Percentiles rank a stretch among this genome's conserved stretches.
These are phyloP conservation scores for Hirundo rustica DNA, from an alignment of 2,797 vertebrate genomes.

Conservation along the genomic window DNA sequence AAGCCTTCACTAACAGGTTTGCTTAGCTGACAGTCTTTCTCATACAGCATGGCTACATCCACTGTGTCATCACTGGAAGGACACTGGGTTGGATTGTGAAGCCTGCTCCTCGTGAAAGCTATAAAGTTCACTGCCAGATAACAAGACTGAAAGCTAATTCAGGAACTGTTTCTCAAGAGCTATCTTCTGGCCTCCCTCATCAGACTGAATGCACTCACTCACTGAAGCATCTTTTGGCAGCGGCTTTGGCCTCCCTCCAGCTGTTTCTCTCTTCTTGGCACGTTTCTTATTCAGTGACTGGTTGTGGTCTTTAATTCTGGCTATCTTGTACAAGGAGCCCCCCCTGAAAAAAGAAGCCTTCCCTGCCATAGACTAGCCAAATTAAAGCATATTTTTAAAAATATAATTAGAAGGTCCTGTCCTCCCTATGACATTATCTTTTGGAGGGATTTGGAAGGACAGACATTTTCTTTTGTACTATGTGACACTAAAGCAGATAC, in stretches of 20 bases:
- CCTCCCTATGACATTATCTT: neutral
- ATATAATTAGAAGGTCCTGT: neutral
- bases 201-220: conserved; percentile 63
- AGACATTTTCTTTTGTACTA: neutral
- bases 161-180: conserved; percentile 70
- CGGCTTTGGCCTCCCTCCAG: conserved; percentile 67
- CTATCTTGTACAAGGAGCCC: conserved; percentile 55
- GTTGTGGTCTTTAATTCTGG: conserved; percentile 60
- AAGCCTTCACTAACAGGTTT: conserved; percentile 2
- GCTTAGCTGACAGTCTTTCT: conserved; percentile 19
- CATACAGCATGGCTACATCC: neutral
- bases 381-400: conserved; percentile 42
- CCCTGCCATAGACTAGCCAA: neutral
- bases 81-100: conserved; percentile 60
- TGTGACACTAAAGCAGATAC: neutral
- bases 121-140: conserved; percentile 62
- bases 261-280: conserved; percentile 26
- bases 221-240: conserved; percentile 72
- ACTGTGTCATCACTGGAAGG: conserved; percentile 22
- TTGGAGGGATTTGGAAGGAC: neutral
- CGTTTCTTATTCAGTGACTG: conserved; percentile 66
- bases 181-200: conserved; percentile 32
- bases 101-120: neutral
- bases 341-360: conserved; percentile 31
- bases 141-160: conserved; percentile 55